phyloP scores from a whole-genome alignment of 2,113 vertebrate species.

The Actenoides lindsayi region DNA sequence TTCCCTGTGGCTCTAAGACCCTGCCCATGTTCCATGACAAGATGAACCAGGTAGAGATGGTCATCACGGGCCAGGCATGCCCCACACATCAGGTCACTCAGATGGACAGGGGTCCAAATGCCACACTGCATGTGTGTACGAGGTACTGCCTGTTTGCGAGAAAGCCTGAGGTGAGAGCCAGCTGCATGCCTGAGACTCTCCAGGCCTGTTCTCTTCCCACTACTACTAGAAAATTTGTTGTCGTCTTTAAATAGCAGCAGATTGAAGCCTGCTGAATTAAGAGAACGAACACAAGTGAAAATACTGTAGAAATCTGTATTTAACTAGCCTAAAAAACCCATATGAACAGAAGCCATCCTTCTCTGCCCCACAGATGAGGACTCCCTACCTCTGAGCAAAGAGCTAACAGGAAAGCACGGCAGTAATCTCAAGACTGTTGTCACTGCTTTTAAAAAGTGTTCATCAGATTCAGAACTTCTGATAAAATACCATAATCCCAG shows the following conservation, averaged over 20 bases:
- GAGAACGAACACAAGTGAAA: background rate
- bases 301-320: background rate
- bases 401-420: background rate
- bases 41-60: background rate
- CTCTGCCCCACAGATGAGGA: background rate
- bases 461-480: background rate
- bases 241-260: background rate
- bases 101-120: background rate
- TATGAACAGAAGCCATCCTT: background rate
- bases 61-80: background rate
- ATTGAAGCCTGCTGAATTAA: background rate
- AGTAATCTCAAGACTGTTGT: background rate
- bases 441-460: background rate
- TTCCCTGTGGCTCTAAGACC: fast-evolving
- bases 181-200: background rate
- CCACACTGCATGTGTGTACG: too few relatives aligned
- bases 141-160: background rate
- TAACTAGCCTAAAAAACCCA: background rate
- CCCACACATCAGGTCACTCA: background rate
- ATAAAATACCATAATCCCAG: background rate
- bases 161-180: background rate
- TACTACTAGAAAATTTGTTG: background rate
- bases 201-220: background rate
- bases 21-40: fast-evolving
- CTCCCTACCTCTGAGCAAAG: background rate